Evolutionary conservation across 2,797 vertebrate species (phyloP).

Genomic region (Octomys mimax): DNA sequence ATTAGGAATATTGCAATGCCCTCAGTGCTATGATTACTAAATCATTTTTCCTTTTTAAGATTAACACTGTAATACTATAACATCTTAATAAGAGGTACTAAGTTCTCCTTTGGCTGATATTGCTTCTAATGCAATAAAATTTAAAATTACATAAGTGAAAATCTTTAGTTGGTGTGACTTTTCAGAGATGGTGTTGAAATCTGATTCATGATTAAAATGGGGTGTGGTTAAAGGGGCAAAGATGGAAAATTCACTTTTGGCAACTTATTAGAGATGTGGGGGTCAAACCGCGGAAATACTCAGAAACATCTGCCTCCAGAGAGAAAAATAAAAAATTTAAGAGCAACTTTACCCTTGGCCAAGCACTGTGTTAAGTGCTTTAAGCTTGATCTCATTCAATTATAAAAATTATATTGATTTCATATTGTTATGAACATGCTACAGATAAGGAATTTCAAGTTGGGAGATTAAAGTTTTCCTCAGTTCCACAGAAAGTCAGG

Average conservation of each 20-base stretch:
- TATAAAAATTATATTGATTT: neutral
- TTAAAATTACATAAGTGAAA: conserved; percentile 60
- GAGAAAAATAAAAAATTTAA: conserved; percentile 64
- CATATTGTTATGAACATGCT: neutral
- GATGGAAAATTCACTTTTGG: conserved; percentile 80
- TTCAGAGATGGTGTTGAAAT: conserved; percentile 78
- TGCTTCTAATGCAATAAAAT: conserved; percentile 63
- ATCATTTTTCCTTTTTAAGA: conserved; percentile 51
- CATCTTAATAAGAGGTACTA: conserved; percentile 23
- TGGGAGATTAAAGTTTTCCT: neutral
- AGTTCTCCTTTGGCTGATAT: conserved; percentile 39
- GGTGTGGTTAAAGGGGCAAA: conserved; percentile 74
- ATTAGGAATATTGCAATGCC: neutral
- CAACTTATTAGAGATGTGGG: conserved; percentile 65
- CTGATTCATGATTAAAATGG: conserved; percentile 79
- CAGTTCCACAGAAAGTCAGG: neutral
- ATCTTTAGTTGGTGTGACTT: conserved; percentile 66
- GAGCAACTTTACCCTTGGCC: conserved; percentile 9
- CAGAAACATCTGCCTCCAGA: conserved; percentile 66
- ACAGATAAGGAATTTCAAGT: neutral
- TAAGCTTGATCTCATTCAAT: conserved; percentile 4
- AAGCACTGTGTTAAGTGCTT: conserved; percentile 35
- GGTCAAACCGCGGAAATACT: conserved; percentile 67
- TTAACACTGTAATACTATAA: neutral
- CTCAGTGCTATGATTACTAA: neutral